A percentile compares a stretch with the other conserved stretches of the same genome.
phyloP scores from a whole-genome alignment of 1,140 invertebrate species.

The Megalonaias nervosa region DNA sequence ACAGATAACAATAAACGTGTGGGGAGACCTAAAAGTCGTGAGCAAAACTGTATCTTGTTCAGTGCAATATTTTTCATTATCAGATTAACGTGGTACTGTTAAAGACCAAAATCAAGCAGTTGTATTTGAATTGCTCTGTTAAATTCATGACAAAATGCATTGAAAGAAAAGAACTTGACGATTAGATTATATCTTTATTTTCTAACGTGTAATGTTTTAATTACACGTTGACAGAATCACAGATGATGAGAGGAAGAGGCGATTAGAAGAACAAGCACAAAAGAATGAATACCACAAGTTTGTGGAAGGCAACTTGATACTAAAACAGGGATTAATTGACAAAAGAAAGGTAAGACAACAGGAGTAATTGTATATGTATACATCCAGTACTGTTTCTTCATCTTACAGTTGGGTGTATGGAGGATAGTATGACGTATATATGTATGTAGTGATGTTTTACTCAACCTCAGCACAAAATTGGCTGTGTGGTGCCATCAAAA shows the following conservation, averaged over 20 bases:
- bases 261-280: conserved; percentile 83
- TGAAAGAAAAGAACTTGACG: too few species aligned
- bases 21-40: too few species aligned
- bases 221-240: conserved; percentile 42
- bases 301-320: conserved; percentile 91
- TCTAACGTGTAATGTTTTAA: too few species aligned
- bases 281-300: conserved; percentile 89
- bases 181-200: neutral
- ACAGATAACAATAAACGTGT: too few species aligned
- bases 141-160: too few species aligned
- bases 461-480: too few species aligned
- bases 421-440: neutral
- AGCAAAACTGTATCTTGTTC: too few species aligned
- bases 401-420: neutral
- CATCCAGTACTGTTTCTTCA: neutral
- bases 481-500: too few species aligned
- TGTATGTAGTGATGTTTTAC: neutral
- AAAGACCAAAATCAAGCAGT: too few species aligned
- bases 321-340: conserved; percentile 95
- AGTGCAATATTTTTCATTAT: too few species aligned
- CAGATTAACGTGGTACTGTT: too few species aligned
- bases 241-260: conserved; percentile 69
- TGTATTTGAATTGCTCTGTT: too few species aligned
- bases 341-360: conserved; percentile 84
- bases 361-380: neutral